Evolutionary conservation across 2,797 vertebrate genomes (phyloP).

Genomic region (Intellagama lesueurii): DNA sequence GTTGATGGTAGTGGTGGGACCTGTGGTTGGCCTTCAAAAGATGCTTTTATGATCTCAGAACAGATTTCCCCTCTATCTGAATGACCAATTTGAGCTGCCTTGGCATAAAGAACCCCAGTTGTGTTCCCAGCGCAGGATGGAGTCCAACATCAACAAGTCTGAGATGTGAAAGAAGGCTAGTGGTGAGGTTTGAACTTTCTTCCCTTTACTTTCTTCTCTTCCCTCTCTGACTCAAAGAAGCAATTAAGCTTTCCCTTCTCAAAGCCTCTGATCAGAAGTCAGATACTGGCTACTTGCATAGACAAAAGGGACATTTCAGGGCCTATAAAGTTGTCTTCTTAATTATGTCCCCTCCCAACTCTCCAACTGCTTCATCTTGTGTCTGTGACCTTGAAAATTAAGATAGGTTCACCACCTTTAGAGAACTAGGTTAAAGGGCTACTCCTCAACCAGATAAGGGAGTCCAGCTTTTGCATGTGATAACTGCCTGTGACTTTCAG

Average conservation of each 20-base stretch:
- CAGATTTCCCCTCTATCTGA: not conserved
- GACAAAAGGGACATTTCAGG: slow-evolving; percentile 8
- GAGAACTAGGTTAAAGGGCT: not conserved
- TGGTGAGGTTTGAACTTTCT: not conserved
- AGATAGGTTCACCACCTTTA: slow-evolving; percentile 14
- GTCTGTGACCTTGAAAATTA: slow-evolving; percentile 29
- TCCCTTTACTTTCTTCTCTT: not conserved
- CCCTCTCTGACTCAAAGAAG: not conserved
- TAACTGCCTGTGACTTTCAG: not conserved
- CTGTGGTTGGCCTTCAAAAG: slow-evolving; percentile 9
- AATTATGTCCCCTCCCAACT: slow-evolving; percentile 33
- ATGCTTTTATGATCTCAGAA: not conserved
- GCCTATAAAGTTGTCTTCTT: slow-evolving; percentile 54
- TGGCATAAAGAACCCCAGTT: slow-evolving; percentile 51
- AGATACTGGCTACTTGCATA: not conserved
- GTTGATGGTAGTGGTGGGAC: not conserved
- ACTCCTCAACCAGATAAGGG: not conserved
- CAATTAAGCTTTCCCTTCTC: slow-evolving; percentile 47
- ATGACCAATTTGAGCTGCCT: not conserved
- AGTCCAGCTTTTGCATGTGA: not conserved
- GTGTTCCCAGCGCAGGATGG: slow-evolving; percentile 35
- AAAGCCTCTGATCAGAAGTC: rapidly evolving
- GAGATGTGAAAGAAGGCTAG: slow-evolving; percentile 44
- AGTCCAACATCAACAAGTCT: slow-evolving; percentile 63
- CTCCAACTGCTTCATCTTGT: slow-evolving; percentile 3